Evolutionary conservation across 2,113 vertebrate species (phyloP).

Genomic region (Sakesphorus luctuosus): DNA sequence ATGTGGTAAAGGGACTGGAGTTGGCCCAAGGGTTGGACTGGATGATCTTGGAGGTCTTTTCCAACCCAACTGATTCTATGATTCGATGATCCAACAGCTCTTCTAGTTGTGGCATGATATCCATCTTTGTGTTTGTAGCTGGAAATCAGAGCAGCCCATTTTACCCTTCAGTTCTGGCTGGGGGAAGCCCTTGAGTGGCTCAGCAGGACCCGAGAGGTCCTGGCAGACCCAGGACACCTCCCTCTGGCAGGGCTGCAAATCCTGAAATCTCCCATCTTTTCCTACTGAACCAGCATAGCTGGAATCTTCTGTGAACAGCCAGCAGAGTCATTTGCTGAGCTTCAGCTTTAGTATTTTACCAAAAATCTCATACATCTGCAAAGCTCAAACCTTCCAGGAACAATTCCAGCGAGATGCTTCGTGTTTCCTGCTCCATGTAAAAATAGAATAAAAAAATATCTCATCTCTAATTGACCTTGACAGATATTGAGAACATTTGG

Average conservation of each 20-base stretch:
- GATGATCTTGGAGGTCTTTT: no score
- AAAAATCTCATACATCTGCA: slow-evolving; percentile 7
- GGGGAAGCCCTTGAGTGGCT: neutral
- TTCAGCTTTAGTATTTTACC: slow-evolving; percentile 3
- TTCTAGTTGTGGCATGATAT: neutral
- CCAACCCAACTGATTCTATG: no score
- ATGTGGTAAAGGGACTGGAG: no score
- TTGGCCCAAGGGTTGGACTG: no score
- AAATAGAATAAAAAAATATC: neutral
- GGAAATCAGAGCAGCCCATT: neutral
- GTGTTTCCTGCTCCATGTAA: neutral
- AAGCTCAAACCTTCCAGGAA: slow-evolving; percentile 38
- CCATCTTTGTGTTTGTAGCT: neutral
- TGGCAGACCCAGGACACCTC: neutral
- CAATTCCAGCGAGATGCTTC: slow-evolving; percentile 35
- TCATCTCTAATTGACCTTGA: slow-evolving; percentile 41
- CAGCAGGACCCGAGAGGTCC: fast-evolving
- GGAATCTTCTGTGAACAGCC: neutral
- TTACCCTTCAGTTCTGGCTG: neutral
- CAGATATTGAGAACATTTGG: slow-evolving; percentile 37
- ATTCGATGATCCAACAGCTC: neutral
- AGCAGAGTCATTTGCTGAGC: slow-evolving; percentile 19
- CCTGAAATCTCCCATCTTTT: neutral
- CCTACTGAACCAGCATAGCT: neutral
- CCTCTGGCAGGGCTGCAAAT: neutral